A percentile compares a stretch with the other conserved stretches of the same genome.
Evolutionary conservation across 2,113 vertebrate species (phyloP).

Genomic region (Hiodon alosoides): DNA sequence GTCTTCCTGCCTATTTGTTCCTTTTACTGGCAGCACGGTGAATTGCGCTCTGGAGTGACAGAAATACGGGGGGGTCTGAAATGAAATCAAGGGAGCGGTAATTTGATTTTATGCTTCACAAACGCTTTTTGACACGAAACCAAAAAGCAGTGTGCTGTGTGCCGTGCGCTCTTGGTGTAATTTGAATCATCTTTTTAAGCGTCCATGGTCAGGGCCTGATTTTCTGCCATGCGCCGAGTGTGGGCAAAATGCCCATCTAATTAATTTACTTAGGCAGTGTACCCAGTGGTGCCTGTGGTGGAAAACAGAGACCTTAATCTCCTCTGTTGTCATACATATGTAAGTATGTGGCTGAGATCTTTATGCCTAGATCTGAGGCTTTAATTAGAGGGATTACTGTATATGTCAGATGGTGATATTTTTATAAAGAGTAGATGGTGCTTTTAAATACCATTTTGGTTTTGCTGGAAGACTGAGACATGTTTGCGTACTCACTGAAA

Average conservation of each 20-base stretch:
- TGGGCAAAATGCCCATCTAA: conserved; percentile 45
- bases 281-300: conserved; percentile 27
- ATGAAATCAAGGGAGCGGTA: conserved; percentile 48
- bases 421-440: neutral
- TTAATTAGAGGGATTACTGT: conserved; percentile 36
- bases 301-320: conserved; percentile 24
- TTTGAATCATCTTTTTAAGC: conserved; percentile 42
- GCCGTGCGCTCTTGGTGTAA: conserved; percentile 40
- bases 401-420: neutral
- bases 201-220: conserved; percentile 40
- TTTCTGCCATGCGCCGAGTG: conserved; percentile 35
- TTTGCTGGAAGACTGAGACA: conserved; percentile 19
- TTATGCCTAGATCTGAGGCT: conserved; percentile 1
- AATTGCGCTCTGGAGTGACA: conserved; percentile 47
- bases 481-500: neutral
- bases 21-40: conserved; percentile 33
- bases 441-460: neutral
- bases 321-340: conserved; percentile 18
- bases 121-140: conserved; percentile 56
- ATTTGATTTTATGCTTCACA: conserved; percentile 64
- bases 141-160: conserved; percentile 39
- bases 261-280: conserved; percentile 40
- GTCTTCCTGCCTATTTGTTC: neutral
- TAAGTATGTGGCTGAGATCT: neutral
- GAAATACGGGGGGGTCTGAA: conserved; percentile 35